Evolutionary conservation across 2,797 vertebrate species (phyloP), one percentile per base, ranked within the genome.

Genomic region (Ceyx erithaca): DNA sequence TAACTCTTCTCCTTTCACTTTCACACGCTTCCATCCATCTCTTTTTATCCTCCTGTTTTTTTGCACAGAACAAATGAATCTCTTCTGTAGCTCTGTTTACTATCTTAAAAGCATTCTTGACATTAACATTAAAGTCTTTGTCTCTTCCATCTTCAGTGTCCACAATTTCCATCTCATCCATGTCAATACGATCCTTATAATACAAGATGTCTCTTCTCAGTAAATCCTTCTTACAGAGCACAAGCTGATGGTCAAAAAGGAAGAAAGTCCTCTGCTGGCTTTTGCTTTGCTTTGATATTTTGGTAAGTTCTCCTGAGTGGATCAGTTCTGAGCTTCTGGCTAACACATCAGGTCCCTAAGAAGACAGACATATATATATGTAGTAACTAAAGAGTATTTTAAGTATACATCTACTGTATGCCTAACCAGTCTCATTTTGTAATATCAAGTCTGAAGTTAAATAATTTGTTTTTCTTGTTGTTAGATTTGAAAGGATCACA

Each of bases 201-300:
- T 99, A 99, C 14, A 99, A 97, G 91, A 99, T 98, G 96, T 99
- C 99, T 84, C 99, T 97, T 66, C 99, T 98, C 95, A 99, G 97
- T 63, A 99, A 96, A 71, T 99, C 99, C 93, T 99, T 99, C 96
- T 99, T 99, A 95, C 99, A 99, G 96, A 98, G 98, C 52, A 99
- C 98, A 85, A 99, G 96, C 95, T 99, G 99, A 96, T 99, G 99
- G 97, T 99, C 99, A 51, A 99, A 99, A 67, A 99, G 98, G 97
- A 99, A 99, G 97, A 98, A 99, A 75, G 98, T 99, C 95, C 99
- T 99, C 95, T 99, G 99, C 94, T 99, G 99, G 91, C 98, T 99
- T 97, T 98, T 99, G 85, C 99, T 98, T 58, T 99, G 98, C 78
- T 98, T 98, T 26, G 98, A 96, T 72, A 98, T 80, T 80, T 97